Evolutionary conservation across 2,888 invertebrate genomes (phyloP), one percentile per base, ranked within the genome.

Genomic region (Eupithecia vulgata): DNA sequence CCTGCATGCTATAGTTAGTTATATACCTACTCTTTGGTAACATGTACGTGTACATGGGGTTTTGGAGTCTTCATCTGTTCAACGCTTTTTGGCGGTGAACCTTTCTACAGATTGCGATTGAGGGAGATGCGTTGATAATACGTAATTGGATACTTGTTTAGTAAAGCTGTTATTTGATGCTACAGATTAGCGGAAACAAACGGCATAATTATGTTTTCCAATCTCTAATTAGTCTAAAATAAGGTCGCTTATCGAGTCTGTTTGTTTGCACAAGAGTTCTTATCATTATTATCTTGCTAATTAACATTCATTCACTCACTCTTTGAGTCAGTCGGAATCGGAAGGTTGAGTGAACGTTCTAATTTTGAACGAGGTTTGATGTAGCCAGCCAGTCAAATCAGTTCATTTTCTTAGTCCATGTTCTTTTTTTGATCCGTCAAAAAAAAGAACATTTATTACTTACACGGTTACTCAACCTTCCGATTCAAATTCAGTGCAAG

Each of bases 101-200:
- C 21, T 52, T 4, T 21, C 21, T 21, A 52, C 52, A 4, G 52
- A 52, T 21, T 52, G 52, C 52, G n/a, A 52, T 52, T 52, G n/a
- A 52, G 21, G 21, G 21, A 62, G 62, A 62, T 34, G 35, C 62
- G 35, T 62, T 62, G 62, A 62, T 35, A 34, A 62, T 34, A 34
- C 62, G 62, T 62, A 62, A 62, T 62, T 62, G 35, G 62, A 62
- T 62, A 62, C 30, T 62, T 62, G 62, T 17, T 61, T 35, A 35
- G 62, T 34, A n/a, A 62, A 34, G 62, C 62, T 21, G 21, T 52
- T 62, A 35, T 62, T 35, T 62, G 62, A 62, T 34, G 62, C n/a
- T 17, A 8, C 17, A 30, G 17, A 34, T 62, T 62, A 62, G n/a
- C 35, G 8, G 7, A 62, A 62, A 17, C 34, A 62, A 59, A 59